A percentile compares a stretch with the other conserved stretches of the same genome.
Conservation (phyloP, 2,113 vertebrate species). For the Pygoscelis antarcticus region DNA sequence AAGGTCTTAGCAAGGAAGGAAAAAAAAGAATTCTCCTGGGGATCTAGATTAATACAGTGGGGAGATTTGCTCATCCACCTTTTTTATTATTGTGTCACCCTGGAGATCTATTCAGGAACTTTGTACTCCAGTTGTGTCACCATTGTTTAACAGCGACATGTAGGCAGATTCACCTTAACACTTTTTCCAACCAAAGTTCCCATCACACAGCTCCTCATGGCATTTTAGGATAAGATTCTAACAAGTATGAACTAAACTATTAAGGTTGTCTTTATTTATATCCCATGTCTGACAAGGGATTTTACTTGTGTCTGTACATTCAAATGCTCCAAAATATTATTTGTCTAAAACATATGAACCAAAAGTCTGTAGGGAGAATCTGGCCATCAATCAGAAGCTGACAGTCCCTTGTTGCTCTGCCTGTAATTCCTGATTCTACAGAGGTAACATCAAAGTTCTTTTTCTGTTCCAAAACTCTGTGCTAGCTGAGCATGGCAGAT, state of each 20-base stretch:
- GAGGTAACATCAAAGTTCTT: neutral
- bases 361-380: neutral
- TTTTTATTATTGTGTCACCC: neutral
- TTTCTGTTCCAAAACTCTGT: neutral
- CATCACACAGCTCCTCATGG: neutral
- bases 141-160: fast-evolving
- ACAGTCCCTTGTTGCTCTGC: neutral
- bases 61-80: neutral
- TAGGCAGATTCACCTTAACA: neutral
- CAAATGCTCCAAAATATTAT: neutral
- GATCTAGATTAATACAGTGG: neutral
- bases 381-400: neutral
- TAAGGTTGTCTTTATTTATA: neutral
- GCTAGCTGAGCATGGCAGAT: neutral
- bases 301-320: neutral
- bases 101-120: neutral
- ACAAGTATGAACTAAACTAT: neutral
- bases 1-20: neutral
- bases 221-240: neutral
- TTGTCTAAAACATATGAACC: neutral
- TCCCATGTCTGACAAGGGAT: neutral
- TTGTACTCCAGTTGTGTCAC: neutral
- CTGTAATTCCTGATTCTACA: neutral
- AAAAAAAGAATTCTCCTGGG: neutral
- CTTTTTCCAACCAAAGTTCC: neutral